Evolutionary conservation across 2,797 vertebrate genomes (phyloP), one percentile per base, ranked within the genome.

Genomic region (Arnoldichthys spilopterus): DNA sequence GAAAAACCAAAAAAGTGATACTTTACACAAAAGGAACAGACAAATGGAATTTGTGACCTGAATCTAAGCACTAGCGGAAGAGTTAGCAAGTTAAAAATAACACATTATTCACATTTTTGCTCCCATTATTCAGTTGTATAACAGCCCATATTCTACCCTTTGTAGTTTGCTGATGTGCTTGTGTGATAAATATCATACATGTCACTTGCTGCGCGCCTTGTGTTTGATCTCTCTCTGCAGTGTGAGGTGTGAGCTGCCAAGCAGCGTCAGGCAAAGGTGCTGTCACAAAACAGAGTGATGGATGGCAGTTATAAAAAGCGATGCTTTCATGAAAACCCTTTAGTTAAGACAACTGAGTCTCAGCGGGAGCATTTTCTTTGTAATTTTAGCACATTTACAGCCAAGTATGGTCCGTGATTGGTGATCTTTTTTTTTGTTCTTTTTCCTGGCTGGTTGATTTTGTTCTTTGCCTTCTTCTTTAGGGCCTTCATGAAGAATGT

Each of bases 401-500:
- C 40, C 54, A 22, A 56, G 61, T 18, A 7, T 15, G 18, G 3
- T 15, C 51, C 2, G 4, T 43, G 24, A n/a, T 34, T 40, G 51
- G 43, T n/a, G 22, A 62, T 68, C 63, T 32, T 47, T 53, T 30
- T 15, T 20, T 20, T 18, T 34, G 43, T 66, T n/a, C n/a, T n/a
- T n/a, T n/a, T n/a, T n/a, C n/a, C 70, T 80, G 74, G 73, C 37
- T 0, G 6, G 32, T 63, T 56, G 30, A 34, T 58, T 59, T 58
- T 40, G 18, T 68, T 34, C 28, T 54, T 26, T 73, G 76, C 78
- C 80, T 68, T 85, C 56, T 83, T 82, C 30, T 87, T 49, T 77
- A 99, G 98, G 98, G 98, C 34, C 94, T 99, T 76, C 97, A 96
- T 12, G 96, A 99, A 84, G 98, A 99, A 85, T 99, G 98, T 90